Evolutionary conservation across 64 coral and sea anemone species (phyloP), one percentile per base, ranked within the genome.

Genomic region (Stichodactyla helianthus): DNA sequence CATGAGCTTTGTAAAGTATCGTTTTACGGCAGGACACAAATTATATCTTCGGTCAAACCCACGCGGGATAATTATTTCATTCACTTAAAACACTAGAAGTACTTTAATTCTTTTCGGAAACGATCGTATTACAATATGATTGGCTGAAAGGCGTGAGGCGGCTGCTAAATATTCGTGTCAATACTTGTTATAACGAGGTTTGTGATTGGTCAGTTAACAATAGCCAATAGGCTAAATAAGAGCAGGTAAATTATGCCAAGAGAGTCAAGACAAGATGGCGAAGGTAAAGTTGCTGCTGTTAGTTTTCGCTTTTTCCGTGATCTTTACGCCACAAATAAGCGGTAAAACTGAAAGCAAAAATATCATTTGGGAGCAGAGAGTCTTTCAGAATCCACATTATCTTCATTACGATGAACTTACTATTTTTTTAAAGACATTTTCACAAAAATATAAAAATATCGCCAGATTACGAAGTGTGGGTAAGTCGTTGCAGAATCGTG

Each of bases 381-480:
- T 88, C 0, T 20, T 92, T 60, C 82, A 80, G 17, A 63, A 78
- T 57, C 65, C 83, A 53, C 58, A 85, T 44, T 99, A 99, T 54
- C 50, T 86, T 22, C 78, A 95, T 86, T 93, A 95, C 65, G 93
- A 93, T 50, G 81, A 93, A 85, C 83, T 99, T 12, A 86, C 82
- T 7, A 82, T 85, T 51, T 51, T 99, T 18, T 90, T 99, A 62
- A 79, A 63, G 15, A 22, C 54, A 23, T 88, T 90, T 56, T 76
- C 82, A 15, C 52, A 90, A 25, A 89, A 87, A 51, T 92, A 99
- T 77, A 81, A 63, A 13, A 86, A 88, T 23, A 99, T 99, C 55
- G 84, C 93, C 19, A 60, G 88, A 57, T 84, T 99, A 31, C 82
- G 92, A 28, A 82, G 52, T 6, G 85, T 99, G 15, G 97, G 97